These are phyloP conservation scores for Tenthredo distinguenda DNA, from an alignment of 2,888 invertebrate genomes.

Conservation along the genomic window DNA sequence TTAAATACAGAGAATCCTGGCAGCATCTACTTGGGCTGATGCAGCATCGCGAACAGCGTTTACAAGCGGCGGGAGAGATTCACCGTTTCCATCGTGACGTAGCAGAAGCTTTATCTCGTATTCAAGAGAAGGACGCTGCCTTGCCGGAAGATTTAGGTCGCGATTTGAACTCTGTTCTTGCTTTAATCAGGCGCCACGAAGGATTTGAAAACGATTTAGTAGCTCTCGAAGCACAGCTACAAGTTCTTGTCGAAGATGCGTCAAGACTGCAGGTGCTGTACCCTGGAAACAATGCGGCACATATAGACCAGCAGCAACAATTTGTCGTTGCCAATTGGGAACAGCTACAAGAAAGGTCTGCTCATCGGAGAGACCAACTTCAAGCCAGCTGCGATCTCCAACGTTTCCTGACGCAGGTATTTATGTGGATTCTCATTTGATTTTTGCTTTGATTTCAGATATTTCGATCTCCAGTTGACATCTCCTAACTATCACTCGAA, in stretches of 20 bases:
- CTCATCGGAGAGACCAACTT: slow-evolving; percentile 88
- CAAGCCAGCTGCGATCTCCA: slow-evolving; percentile 94
- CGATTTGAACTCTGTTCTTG: slow-evolving; percentile 92
- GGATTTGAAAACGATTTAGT: slow-evolving; percentile 96
- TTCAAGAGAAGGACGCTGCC: slow-evolving; percentile 93
- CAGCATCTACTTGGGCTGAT: slow-evolving; percentile 92
- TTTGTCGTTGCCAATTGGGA: slow-evolving; percentile 94
- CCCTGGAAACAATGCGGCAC: slow-evolving; percentile 94
- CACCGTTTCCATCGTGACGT: slow-evolving; percentile 98
- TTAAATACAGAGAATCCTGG: slow-evolving; percentile 87
- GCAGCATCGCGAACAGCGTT: slow-evolving; percentile 90
- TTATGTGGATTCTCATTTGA: slow-evolving; percentile 11
- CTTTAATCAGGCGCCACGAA: slow-evolving; percentile 92
- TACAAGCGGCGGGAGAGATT: slow-evolving; percentile 97
- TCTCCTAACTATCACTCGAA: too few species aligned
- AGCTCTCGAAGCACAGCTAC: slow-evolving; percentile 94
- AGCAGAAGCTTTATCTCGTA: slow-evolving; percentile 92
- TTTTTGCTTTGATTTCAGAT: background rate
- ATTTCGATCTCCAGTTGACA: too few species aligned
- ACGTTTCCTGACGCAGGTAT: slow-evolving; percentile 89
- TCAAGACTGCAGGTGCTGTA: slow-evolving; percentile 91
- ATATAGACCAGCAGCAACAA: slow-evolving; percentile 92
- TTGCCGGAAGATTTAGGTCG: slow-evolving; percentile 90
- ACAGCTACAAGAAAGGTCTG: slow-evolving; percentile 90
- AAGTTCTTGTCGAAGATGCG: slow-evolving; percentile 96